Conservation (phyloP, 1,140 invertebrate genomes). For the Stenopsyche tienmushanensis region DNA sequence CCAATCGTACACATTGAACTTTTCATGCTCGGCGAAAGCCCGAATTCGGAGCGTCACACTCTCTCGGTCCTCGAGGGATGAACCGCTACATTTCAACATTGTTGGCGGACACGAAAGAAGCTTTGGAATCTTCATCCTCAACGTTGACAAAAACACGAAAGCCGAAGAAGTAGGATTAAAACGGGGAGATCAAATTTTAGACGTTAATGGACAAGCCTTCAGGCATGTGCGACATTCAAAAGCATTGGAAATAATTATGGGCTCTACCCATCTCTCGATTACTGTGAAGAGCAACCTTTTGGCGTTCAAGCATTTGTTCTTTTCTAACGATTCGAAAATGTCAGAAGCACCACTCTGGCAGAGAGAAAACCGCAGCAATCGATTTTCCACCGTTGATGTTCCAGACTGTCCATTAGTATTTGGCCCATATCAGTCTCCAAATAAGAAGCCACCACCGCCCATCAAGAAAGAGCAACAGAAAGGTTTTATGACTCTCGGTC, state of each 20-base stretch:
- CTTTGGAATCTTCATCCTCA: slow-evolving; percentile 93
- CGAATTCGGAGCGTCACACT: slow-evolving; percentile 87
- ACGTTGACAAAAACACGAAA: slow-evolving; percentile 90
- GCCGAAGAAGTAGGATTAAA: slow-evolving; percentile 96
- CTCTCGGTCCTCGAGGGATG: slow-evolving; percentile 86
- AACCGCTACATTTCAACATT: slow-evolving; percentile 90
- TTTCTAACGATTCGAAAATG: too few relatives aligned
- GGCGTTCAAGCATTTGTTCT: slow-evolving; percentile 79
- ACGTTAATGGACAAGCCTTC: slow-evolving; percentile 97
- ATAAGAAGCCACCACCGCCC: slow-evolving; percentile 73
- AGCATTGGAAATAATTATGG: slow-evolving; percentile 89
- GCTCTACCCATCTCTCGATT: slow-evolving; percentile 93
- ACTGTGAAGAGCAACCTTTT: slow-evolving; percentile 97
- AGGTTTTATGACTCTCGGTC: slow-evolving; percentile 85
- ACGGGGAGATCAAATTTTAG: slow-evolving; percentile 94
- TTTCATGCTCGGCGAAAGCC: slow-evolving; percentile 96
- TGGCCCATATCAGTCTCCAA: slow-evolving; percentile 75
- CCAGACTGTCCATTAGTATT: slow-evolving; percentile 76
- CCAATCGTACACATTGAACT: slow-evolving; percentile 82
- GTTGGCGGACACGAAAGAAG: slow-evolving; percentile 88
- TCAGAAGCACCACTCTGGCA: slow-evolving; percentile 79
- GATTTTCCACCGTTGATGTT: slow-evolving; percentile 63
- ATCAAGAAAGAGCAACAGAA: slow-evolving; percentile 70
- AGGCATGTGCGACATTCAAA: slow-evolving; percentile 85
- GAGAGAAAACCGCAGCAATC: slow-evolving; percentile 61